Percentiles rank a stretch among this genome's conserved stretches.
Conservation (phyloP, 2,113 vertebrate genomes). For the Diglossa brunneiventris region DNA sequence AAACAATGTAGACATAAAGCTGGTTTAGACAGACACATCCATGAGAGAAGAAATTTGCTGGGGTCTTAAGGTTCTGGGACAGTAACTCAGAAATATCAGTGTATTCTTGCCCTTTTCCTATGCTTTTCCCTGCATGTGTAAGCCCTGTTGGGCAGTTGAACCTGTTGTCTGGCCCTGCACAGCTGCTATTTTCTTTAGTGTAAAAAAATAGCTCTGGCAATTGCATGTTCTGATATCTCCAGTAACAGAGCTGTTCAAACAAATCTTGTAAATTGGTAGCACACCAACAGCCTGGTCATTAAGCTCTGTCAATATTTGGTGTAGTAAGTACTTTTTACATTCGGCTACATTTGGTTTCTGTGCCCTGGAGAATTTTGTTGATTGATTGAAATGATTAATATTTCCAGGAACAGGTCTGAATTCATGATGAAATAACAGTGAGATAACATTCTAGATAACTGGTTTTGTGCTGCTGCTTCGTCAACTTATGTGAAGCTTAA, state of each 20-base stretch:
- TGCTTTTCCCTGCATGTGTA: rapidly evolving
- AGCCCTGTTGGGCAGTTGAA: background rate
- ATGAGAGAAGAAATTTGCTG: background rate
- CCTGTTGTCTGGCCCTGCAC: background rate
- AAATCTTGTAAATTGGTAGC: background rate
- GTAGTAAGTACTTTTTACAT: background rate
- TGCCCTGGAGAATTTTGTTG: background rate
- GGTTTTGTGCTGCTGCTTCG: background rate
- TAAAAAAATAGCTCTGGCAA: background rate
- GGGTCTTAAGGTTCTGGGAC: background rate
- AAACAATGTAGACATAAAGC: background rate
- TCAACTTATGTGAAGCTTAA: background rate
- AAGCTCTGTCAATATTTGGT: background rate
- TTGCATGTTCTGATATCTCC: background rate
- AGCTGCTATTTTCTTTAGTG: background rate
- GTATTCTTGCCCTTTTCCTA: background rate
- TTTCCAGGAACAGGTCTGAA: background rate
- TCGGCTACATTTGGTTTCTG: background rate
- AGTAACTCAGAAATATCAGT: background rate
- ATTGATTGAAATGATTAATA: background rate
- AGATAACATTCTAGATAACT: background rate
- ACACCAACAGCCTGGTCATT: background rate
- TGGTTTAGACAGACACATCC: background rate
- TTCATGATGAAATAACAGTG: background rate
- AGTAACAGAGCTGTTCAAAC: background rate